Evolutionary conservation across 2,797 vertebrate genomes (phyloP), one percentile per base, ranked within the genome.

Genomic region (Odontamblyopus lacepedii): DNA sequence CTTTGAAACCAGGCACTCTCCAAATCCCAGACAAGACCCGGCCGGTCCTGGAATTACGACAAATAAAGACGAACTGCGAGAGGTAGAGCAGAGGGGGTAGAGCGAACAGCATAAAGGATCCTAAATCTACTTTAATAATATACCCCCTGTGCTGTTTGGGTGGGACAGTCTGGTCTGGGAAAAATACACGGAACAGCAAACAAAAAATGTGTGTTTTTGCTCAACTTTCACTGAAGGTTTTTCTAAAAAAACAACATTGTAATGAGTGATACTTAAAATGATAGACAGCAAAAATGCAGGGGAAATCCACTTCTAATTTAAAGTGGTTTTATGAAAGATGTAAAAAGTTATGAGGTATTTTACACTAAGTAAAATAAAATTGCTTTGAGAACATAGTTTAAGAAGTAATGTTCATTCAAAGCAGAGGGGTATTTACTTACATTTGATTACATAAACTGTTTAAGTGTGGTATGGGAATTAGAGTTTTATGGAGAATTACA

Each of bases 1-100:
- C 94, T 94, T 94, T 94, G 93, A 95, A 94, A 94, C 92, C 90
- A 89, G 91, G 92, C 90, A 92, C 93, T 91, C 92, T 92, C 90
- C 90, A 92, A 93, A 94, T 90, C 91, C 92, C 92, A 93, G 93
- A 92, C 94, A 95, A 95, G 94, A 94, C 93, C 85, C 72, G 88
- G 93, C 94, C 87, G 83, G 94, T 91, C 93, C 92, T 92, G 93
- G 93, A 93, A 94, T 92, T 91, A 93, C 89, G 93, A 92, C 88
- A 91, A 90, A 94, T 92, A 89, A 91, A 93, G 89, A 92, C 85
- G 86, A 92, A 87, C 87, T 78, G 78, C 81, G 75, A 90, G 86
- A 60, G 85, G 87, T 38, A 71, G 87, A 62, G 82, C 64, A 71
- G 78, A 27, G 6, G 67, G 73, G 85, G 71, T 75, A 41, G 88